Evolutionary conservation across 2,797 vertebrate genomes (phyloP).

Genomic region (Selene dorsalis): DNA sequence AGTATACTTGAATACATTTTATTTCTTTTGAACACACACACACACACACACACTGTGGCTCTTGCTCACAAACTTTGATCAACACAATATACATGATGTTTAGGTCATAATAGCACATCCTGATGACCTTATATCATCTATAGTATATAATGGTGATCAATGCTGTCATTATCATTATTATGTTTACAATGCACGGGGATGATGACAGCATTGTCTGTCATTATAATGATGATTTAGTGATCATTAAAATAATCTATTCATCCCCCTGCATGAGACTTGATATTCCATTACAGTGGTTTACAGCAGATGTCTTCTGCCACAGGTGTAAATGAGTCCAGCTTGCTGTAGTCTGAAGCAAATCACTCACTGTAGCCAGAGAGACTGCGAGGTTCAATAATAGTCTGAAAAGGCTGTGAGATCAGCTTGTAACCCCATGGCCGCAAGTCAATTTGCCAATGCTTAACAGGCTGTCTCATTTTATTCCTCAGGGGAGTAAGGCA

Average conservation of each 20-base stretch:
- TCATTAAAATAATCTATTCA: neutral
- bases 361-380: slow-evolving; percentile 28
- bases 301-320: slow-evolving; percentile 30
- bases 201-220: neutral
- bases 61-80: slow-evolving; percentile 15
- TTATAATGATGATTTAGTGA: slow-evolving; percentile 3
- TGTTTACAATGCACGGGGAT: neutral
- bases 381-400: slow-evolving; percentile 45
- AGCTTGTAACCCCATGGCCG: slow-evolving; percentile 57
- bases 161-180: slow-evolving; percentile 5
- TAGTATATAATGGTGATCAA: neutral
- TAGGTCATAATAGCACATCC: slow-evolving; percentile 6
- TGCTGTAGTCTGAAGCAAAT: slow-evolving; percentile 32
- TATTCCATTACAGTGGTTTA: slow-evolving; percentile 11
- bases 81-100: slow-evolving; percentile 4
- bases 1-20: slow-evolving; percentile 15
- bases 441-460: slow-evolving; percentile 71
- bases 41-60: slow-evolving; percentile 1
- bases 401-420: slow-evolving; percentile 56
- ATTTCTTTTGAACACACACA: neutral
- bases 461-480: slow-evolving; percentile 68
- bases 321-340: slow-evolving; percentile 33
- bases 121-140: neutral
- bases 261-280: neutral
- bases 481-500: slow-evolving; percentile 84